These are phyloP conservation scores for Cuniculus paca DNA, from an alignment of 2,797 vertebrate genomes.

Conservation along the genomic window DNA sequence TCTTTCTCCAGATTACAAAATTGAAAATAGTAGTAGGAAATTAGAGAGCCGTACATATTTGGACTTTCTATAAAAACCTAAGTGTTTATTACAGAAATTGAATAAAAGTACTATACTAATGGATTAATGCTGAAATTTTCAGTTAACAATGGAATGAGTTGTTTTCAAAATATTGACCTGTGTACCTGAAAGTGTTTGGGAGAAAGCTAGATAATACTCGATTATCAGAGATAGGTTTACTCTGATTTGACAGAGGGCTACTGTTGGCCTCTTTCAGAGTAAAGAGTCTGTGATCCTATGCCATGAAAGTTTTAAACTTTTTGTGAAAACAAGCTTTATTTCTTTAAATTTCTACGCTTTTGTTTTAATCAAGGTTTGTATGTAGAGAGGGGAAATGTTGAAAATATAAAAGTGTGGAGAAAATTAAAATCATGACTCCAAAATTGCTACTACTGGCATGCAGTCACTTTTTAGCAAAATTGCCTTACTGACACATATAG, in stretches of 20 bases:
- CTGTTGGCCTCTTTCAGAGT: not conserved
- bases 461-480: not conserved
- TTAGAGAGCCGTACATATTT: not conserved
- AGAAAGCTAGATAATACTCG: not conserved
- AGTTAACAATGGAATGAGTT: not conserved
- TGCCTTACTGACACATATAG: not conserved
- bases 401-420: constrained; percentile 20
- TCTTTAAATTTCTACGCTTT: constrained; percentile 40
- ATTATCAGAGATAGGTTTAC: not conserved
- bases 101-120: constrained; percentile 12
- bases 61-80: not conserved
- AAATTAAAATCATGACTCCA: constrained; percentile 44
- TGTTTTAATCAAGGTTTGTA: constrained; percentile 42
- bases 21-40: constrained; percentile 42
- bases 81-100: not conserved
- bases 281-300: not conserved
- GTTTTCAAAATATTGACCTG: constrained; percentile 26
- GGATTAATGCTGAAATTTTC: constrained; percentile 20
- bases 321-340: constrained; percentile 48
- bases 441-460: not conserved
- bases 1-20: constrained; percentile 10
- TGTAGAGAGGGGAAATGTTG: not conserved
- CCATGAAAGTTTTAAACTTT: constrained; percentile 23
- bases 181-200: not conserved
- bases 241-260: not conserved